phyloP scores from a whole-genome alignment of 2,113 vertebrate genomes.

The Chitala chitala region DNA sequence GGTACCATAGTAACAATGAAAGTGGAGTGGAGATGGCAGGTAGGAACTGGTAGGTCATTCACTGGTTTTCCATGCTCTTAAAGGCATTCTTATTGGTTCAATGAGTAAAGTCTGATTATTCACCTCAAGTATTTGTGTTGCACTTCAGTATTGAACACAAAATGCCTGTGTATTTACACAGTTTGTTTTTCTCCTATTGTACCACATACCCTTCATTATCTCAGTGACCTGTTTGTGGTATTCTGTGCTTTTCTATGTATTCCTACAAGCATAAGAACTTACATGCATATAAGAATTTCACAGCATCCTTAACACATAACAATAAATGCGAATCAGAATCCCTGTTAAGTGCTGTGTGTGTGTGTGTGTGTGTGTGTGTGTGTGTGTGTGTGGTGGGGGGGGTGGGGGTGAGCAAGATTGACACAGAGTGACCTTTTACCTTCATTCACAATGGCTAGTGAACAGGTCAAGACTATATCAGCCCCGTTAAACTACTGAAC shows the following conservation, averaged over 20 bases:
- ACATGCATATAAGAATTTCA: too few species aligned
- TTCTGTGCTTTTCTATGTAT: too few species aligned
- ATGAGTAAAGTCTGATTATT: background rate
- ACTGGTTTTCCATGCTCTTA: too few species aligned
- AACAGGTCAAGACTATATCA: background rate
- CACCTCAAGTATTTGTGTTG: background rate
- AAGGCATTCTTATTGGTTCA: background rate
- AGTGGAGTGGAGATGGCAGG: background rate
- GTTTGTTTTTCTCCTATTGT: background rate
- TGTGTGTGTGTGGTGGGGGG: too few species aligned
- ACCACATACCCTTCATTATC: too few species aligned
- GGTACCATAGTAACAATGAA: slow-evolving; percentile 8
- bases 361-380: background rate
- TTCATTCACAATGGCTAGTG: background rate
- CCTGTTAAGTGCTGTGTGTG: too few species aligned
- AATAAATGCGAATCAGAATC: too few species aligned
- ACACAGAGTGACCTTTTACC: background rate
- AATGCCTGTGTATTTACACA: background rate
- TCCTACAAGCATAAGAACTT: too few species aligned
- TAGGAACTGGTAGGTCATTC: background rate
- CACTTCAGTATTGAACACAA: background rate
- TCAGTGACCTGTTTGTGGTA: too few species aligned
- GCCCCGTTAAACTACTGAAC: background rate
- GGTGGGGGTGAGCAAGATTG: too few species aligned
- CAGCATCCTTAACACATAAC: too few species aligned